These are phyloP conservation scores for Elephantulus edwardii DNA, from an alignment of 2,113 vertebrate species.

Conservation along the genomic window DNA sequence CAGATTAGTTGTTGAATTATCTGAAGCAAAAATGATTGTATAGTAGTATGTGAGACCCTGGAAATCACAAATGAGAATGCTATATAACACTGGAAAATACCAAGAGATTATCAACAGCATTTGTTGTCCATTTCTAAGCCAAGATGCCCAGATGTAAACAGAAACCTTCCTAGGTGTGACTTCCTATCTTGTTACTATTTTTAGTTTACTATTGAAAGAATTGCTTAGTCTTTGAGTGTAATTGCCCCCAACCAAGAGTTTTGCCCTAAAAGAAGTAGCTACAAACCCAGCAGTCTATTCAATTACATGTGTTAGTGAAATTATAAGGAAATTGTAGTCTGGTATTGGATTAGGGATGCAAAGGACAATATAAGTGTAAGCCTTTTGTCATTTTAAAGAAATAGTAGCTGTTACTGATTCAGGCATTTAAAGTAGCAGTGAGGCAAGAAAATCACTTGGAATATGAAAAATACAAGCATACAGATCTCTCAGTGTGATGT, in stretches of 20 bases:
- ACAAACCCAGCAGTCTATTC: neutral
- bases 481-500: neutral
- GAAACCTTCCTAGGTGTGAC: slow-evolving; percentile 22
- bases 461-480: neutral
- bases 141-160: slow-evolving; percentile 8
- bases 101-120: neutral
- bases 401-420: slow-evolving; percentile 5
- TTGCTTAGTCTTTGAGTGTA: slow-evolving; percentile 31
- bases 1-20: neutral
- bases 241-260: slow-evolving; percentile 33
- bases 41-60: neutral
- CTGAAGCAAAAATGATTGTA: neutral
- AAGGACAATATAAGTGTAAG: neutral
- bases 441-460: neutral
- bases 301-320: slow-evolving; percentile 12
- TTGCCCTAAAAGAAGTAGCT: neutral
- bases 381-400: neutral
- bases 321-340: neutral
- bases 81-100: neutral
- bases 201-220: slow-evolving; percentile 40
- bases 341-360: neutral
- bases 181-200: slow-evolving; percentile 6
- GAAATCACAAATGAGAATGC: neutral
- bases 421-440: slow-evolving; percentile 18
- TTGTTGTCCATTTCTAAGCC: neutral